Base-by-base conservation (phyloP, 37 sponge, comb jelly and placozoan genomes). In the Eunapius fragilis region DNA sequence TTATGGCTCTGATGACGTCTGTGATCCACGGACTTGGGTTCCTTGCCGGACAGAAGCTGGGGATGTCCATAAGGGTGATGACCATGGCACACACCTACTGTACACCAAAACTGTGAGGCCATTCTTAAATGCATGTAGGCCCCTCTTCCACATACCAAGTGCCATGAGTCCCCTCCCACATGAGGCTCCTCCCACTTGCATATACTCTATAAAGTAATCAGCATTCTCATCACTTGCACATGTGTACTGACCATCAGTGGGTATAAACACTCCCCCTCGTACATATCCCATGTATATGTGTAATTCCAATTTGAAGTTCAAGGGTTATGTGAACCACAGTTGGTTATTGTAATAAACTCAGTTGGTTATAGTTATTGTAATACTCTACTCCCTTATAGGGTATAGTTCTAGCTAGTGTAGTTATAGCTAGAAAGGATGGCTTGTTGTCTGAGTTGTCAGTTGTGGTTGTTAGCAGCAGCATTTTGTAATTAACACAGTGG, bases 1-100 rank as follows among this genome's bases (percentile, higher is more conserved):
- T 84, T 14, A 23, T 84, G 58, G 71, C 85, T 17, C 19, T 84
- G 23, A 26, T n/a, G 7, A 37, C 76, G 19, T 31, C 47, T 7
- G 13, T 92, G 23, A 22, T 87, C 5, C 92, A 91, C 67, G 85
- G 71, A 36, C 83, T 80, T 34, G 70, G 37, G 24, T 87, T 84
- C 37, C 77, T 84, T 24, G 25, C 76, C 25, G 86, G 85, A 2
- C 81, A 76, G 38, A 88, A 80, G 45, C 47, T 76, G 17, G 92
- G 92, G 28, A 85, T 87, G 92, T n/a, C 72, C 28, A 38, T 25
- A 31, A 80, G 92, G 71, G 81, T 92, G 72, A 85, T 81, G 36
- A 28, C 72, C 22, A 85, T 85, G n/a, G 27, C 80, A 28, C 58
- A 58, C 58, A 41, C 41, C 41, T 41, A 41, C 41, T 41, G 41